Base-by-base conservation (phyloP, 2,113 vertebrate genomes). In the Labeo rohita region DNA sequence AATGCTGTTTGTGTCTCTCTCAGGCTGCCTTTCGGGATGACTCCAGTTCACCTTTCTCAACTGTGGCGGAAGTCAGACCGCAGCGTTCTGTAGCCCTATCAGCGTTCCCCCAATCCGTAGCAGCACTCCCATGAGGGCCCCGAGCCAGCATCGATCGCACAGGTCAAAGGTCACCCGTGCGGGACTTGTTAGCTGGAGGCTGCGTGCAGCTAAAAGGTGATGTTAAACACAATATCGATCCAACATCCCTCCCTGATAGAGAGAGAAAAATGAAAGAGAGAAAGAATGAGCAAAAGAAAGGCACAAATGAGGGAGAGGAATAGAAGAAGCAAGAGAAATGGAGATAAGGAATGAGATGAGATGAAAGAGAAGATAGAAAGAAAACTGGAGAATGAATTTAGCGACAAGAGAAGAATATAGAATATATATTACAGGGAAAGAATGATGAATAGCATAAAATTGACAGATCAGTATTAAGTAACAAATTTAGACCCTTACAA, bases 211-310 rank as follows among this genome's bases (percentile, higher is more conserved):
- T 10, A 85, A 91, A 88, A 88, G 90, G 91, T 88, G 89, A 92
- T 92, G 92, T 93, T 92, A 91, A 93, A 93, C 91, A 91, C 89
- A 83, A 13, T 28, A 93, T 93, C 84, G 91, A 94, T 93, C 88
- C 72, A 73, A 18, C 78, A 85, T 66, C 16, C 21, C 43, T 23
- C 43, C 54, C 28, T 52, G 28, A 80, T 61, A 70, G 76, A 76
- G 66, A 80, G 50, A 45, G 72, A 36, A 52, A 54, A 50, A 49
- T 8, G 52, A 52, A 54, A 59, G 39, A 45, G 16, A 75, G 13
- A 70, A 52, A 34, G 68, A 66, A 39, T 52, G 43, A 34, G 72
- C 18, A 68, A 63, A 54, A 23, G 43, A 56, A 15, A 43, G 47
- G 47, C 43, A 18, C 47, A 68, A 85, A 70, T 73, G 28, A 56